Base-by-base conservation (phyloP, 2,113 vertebrate genomes). In the Gasterosteus nipponicus region DNA sequence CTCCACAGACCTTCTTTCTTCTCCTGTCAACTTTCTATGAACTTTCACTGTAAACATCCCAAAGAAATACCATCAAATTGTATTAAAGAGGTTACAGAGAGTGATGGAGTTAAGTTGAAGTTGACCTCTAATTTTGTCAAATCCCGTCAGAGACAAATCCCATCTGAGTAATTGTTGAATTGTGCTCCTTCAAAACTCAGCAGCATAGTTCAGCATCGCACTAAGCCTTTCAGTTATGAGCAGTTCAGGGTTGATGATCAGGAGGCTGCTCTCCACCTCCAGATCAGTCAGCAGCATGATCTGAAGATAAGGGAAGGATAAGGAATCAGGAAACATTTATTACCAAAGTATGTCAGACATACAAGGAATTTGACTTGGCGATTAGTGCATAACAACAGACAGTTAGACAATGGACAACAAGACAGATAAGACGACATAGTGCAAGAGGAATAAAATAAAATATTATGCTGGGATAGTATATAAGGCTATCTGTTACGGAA, bases 251-350 rank as follows among this genome's bases (percentile, higher is more conserved):
- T 42, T 42, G 33, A 35, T 35, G 3, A 4, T 41, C 6, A 38
- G 10, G 9, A 19, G 3, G 18, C 97, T 98, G 93, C 96, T 99
- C 84, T 99, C 98, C 78, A 98, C 95, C 90, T 99, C 98, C 0
- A 97, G 97, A 87, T 99, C 98, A 10, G 97, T 99, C 76, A 99
- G 91, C 77, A 99, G 89, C 98, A 99, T 99, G 75, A 99, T 99
- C 98, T 99, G 74, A 62, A 47, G 54, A 62, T 5, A 44, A 73
- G 10, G 61, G 10, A 72, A 35, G 14, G 2, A 66, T 15, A 31
- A 60, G 22, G 22, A 26, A 26, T 26, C 22, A 26, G 22, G 22
- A 26, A 1, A 26, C 22, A 26, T n/a, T n/a, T n/a, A n/a, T 26
- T 26, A 26, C 22, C 22, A 26, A 26, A 26, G 22, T 26, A 26